Conservation (phyloP, 2,797 vertebrate genomes). For the Liasis olivaceus region DNA sequence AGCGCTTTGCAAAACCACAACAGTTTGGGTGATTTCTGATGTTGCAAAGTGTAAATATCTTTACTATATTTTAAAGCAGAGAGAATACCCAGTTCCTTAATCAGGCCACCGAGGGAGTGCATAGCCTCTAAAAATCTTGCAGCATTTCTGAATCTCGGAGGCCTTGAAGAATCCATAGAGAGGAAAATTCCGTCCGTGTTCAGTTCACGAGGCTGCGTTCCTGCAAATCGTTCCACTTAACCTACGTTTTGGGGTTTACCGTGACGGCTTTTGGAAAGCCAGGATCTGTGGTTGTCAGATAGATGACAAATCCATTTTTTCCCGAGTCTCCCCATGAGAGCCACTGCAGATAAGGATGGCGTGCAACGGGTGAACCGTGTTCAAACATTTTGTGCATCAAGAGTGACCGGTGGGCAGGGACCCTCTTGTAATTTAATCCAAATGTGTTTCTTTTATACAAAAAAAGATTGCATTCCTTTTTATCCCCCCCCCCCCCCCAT, state of each 20-base stretch:
- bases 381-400: no score
- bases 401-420: no score
- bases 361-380: not conserved
- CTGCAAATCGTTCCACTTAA: not conserved
- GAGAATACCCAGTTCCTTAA: not conserved
- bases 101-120: not conserved
- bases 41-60: not conserved
- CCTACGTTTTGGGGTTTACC: not conserved
- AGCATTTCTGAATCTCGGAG: not conserved
- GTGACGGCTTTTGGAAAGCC: not conserved
- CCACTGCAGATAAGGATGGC: not conserved
- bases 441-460: not conserved
- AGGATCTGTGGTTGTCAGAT: not conserved
- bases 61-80: no score
- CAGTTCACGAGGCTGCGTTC: not conserved
- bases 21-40: not conserved
- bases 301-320: not conserved
- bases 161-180: not conserved
- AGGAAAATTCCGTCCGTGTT: not conserved
- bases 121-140: not conserved
- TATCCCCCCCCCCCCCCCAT: no score
- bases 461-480: not conserved
- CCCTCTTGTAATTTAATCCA: not conserved
- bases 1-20: not conserved
- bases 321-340: not conserved